Percentiles rank a stretch among this genome's conserved stretches.
Evolutionary conservation across 1,140 invertebrate genomes (phyloP).

Genomic region (Eumaeus atala): DNA sequence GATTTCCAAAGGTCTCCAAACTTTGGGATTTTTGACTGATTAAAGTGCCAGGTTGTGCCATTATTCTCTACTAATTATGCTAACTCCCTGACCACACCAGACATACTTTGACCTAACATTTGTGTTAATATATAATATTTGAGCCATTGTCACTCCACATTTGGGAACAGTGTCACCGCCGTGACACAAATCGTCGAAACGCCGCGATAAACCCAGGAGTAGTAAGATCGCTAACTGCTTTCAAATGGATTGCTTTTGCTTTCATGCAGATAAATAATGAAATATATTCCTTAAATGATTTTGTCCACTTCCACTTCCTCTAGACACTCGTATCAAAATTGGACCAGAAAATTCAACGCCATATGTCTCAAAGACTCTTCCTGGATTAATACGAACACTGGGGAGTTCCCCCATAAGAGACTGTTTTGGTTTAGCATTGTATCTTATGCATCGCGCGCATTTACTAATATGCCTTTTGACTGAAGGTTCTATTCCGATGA

Average conservation of each 20-base stretch:
- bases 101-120: too few species aligned
- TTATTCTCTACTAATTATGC: too few species aligned
- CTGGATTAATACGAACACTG: conserved; percentile 14
- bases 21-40: too few species aligned
- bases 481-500: conserved; percentile 22
- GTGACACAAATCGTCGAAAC: conserved; percentile 1
- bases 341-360: conserved; percentile 19
- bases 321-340: too few species aligned
- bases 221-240: not conserved
- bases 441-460: conserved; percentile 4
- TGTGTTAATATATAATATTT: too few species aligned
- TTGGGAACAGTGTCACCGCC: not conserved
- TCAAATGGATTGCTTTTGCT: conserved; percentile 1
- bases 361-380: conserved; percentile 16
- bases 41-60: too few species aligned
- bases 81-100: too few species aligned
- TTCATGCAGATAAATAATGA: conserved; percentile 8
- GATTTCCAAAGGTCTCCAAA: too few species aligned
- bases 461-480: conserved; percentile 19
- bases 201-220: conserved; percentile 4
- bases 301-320: too few species aligned
- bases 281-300: conserved; percentile 4
- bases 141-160: conserved; percentile 12
- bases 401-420: conserved; percentile 23
- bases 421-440: conserved; percentile 15